phyloP scores from a whole-genome alignment of 2,113 vertebrate genomes.

The Athene cunicularia region DNA sequence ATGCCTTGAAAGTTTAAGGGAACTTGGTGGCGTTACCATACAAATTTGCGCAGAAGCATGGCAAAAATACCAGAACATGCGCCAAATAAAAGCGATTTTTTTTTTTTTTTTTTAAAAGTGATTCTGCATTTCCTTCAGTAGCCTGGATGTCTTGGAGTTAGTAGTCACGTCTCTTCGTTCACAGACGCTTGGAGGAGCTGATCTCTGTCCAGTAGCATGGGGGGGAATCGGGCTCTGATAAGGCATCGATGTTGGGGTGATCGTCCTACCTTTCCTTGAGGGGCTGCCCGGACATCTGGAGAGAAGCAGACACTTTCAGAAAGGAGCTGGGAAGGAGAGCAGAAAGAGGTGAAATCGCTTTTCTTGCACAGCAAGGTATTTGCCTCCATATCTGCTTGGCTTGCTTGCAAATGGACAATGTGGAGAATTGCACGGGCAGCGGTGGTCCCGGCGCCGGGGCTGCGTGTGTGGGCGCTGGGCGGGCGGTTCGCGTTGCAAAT shows the following conservation, averaged over 20 bases:
- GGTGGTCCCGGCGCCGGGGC: not conserved
- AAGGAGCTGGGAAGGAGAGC: slow-evolving; percentile 21
- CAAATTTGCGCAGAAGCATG: not conserved
- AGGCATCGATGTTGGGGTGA: not conserved
- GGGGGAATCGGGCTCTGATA: not conserved
- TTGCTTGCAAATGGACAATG: not conserved
- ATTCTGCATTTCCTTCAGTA: slow-evolving; percentile 24
- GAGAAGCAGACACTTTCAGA: not conserved
- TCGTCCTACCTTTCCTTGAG: not conserved
- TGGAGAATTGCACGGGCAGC: not conserved
- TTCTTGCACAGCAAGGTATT: slow-evolving; percentile 44
- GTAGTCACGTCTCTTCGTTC: not conserved
- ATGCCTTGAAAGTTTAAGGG: slow-evolving; percentile 27
- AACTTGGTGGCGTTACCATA: slow-evolving; percentile 1
- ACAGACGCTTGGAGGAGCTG: not conserved
- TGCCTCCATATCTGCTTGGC: slow-evolving; percentile 27
- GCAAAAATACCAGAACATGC: not conserved
- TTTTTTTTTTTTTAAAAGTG: not conserved
- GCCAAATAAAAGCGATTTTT: not conserved
- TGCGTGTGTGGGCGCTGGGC: not conserved
- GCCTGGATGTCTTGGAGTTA: not conserved
- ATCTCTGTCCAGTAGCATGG: not conserved
- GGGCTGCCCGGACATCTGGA: not conserved
- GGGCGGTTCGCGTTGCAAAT: not conserved
- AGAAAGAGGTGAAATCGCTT: slow-evolving; percentile 7